Conservation (phyloP, 1,140 invertebrate genomes). For the Mycetomoellerius zeteki region DNA sequence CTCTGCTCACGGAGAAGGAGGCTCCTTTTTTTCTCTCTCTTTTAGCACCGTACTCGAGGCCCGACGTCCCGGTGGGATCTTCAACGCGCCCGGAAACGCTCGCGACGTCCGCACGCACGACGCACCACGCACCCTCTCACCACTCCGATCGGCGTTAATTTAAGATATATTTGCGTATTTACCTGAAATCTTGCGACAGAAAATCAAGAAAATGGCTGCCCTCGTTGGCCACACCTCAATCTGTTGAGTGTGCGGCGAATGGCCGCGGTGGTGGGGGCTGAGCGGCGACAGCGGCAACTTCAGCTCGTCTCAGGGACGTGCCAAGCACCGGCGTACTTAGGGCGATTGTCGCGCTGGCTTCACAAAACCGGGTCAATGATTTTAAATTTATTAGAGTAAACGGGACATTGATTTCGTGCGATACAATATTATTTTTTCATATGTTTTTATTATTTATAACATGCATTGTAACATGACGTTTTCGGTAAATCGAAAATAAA, state of each 20-base stretch:
- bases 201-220: constrained; percentile 87
- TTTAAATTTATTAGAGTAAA: not conserved
- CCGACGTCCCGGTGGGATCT: constrained; percentile 46
- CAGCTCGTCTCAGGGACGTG: not conserved
- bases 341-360: not conserved
- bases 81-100: constrained; percentile 48
- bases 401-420: not conserved
- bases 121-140: constrained; percentile 71
- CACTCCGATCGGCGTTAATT: constrained; percentile 64
- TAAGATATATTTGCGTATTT: constrained; percentile 82
- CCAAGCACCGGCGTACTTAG: not conserved
- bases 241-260: constrained; percentile 79
- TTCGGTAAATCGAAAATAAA: not conserved
- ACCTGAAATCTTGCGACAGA: constrained; percentile 87
- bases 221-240: constrained; percentile 87
- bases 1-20: constrained; percentile 65
- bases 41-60: constrained; percentile 64
- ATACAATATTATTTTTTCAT: not conserved
- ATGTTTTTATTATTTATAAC: no score
- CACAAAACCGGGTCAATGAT: not conserved
- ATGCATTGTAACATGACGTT: not conserved
- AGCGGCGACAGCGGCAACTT: constrained; percentile 39
- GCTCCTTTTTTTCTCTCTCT: constrained; percentile 64
- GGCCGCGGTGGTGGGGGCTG: constrained; percentile 2
- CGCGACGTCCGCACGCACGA: constrained; percentile 64